Evolutionary conservation across 2,888 invertebrate species (phyloP).

Genomic region (Stictocephala bisonia): DNA sequence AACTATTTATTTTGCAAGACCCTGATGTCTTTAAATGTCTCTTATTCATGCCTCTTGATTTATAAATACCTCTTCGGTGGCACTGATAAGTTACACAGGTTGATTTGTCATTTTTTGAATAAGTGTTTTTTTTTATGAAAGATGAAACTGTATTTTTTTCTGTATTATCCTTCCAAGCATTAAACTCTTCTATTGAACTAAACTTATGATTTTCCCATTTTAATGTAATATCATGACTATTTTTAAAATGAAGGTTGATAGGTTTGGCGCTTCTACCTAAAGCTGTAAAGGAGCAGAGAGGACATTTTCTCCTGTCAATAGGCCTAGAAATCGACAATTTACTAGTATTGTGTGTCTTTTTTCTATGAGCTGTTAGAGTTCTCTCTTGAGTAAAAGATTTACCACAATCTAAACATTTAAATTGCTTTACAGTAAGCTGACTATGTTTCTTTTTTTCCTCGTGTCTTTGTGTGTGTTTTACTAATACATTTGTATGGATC

Average conservation of each 20-base stretch:
- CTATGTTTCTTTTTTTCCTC: too few relatives aligned
- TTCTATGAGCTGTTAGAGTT: too few relatives aligned
- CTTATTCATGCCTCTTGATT: constrained; percentile 3
- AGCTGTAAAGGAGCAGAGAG: neutral
- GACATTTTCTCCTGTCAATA: neutral
- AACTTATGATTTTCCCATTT: neutral
- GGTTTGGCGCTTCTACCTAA: too few relatives aligned
- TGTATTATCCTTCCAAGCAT: neutral
- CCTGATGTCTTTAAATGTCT: constrained; percentile 34
- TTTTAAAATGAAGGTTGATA: neutral
- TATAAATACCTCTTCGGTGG: too few relatives aligned
- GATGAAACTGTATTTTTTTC: constrained; percentile 8
- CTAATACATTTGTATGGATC: too few relatives aligned
- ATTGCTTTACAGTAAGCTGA: too few relatives aligned
- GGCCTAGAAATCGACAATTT: neutral
- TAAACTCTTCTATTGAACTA: neutral
- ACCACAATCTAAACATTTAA: too few relatives aligned
- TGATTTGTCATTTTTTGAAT: too few relatives aligned
- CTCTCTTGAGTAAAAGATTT: too few relatives aligned
- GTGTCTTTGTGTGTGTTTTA: too few relatives aligned
- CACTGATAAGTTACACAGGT: too few relatives aligned
- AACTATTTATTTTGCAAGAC: constrained; percentile 20
- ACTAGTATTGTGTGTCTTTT: neutral
- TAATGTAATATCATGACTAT: neutral
- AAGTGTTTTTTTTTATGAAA: too few relatives aligned